Conservation (phyloP, 2,113 vertebrate genomes). For the Willisornis vidua region DNA sequence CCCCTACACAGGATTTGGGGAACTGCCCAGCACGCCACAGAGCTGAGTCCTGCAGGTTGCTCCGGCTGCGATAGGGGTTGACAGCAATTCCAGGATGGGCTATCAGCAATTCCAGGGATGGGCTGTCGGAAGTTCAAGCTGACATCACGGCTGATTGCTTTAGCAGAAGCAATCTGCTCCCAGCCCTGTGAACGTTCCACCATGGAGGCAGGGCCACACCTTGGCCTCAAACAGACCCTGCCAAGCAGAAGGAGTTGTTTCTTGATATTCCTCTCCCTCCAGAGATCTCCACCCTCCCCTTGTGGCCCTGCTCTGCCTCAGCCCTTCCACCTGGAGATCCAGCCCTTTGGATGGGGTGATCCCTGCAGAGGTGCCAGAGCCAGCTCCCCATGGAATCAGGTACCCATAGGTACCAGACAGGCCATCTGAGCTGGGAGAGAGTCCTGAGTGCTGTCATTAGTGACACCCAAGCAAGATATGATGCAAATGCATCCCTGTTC, state of each 20-base stretch:
- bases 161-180: constrained; percentile 3
- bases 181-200: neutral
- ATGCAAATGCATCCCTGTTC: neutral
- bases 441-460: neutral
- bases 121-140: neutral
- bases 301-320: neutral
- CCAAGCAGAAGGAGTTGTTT: neutral
- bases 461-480: accelerated
- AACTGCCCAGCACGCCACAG: neutral
- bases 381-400: neutral
- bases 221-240: neutral
- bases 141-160: constrained; percentile 27
- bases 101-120: neutral
- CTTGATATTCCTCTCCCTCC: neutral
- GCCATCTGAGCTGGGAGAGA: neutral
- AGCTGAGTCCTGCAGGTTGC: neutral
- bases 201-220: neutral
- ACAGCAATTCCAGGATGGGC: neutral
- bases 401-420: neutral
- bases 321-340: neutral
- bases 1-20: accelerated
- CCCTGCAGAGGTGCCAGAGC: neutral
- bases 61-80: accelerated
- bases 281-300: neutral
- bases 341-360: neutral